Base-by-base conservation (phyloP, 2,113 vertebrate genomes). In the Zosterops japonicus region DNA sequence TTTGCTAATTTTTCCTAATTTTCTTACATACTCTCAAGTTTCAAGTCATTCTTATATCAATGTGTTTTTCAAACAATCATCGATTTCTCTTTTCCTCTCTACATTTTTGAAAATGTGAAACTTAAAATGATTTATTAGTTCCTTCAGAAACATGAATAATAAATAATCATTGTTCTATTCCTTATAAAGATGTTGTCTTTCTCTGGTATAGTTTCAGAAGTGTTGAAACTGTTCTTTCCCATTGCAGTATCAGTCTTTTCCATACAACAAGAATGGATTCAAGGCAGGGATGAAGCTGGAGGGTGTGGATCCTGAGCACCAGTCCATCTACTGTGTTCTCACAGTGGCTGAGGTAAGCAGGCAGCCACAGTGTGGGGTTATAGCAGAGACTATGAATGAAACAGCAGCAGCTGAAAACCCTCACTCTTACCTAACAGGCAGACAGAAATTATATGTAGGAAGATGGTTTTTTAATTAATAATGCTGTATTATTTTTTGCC, bases 261-360 rank as follows among this genome's bases (percentile, higher is more conserved):
- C 99, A 10, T 99, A 99, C 89, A 99, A 99, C 94, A 99, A 99
- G 94, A 99, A 99, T 14, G 98, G 98, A 55, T 99, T 99, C 96
- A 99, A 99, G 96, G 98, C 98, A 46, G 99, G 99, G 86, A 99
- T 99, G 99, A 99, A 99, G 94, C 96, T 99, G 87, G 99, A 99
- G 96, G 99, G 99, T 0, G 98, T 99, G 86, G 99, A 99, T 94
- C 99, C 99, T 0, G 99, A 98, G 65, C 99, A 99, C 82, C 99
- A 99, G 27, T 99, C 99, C 0, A 98, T 99, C 53, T 99, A 99
- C 95, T 99, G 99, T 56, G 99, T 99, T 63, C 98, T 99, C 57
- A 99, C 98, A 0, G 99, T 99, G 53, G 98, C 98, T 4, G 99
- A 99, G 98, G 99, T 99, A 76, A 83, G 97, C 1, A 8, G 42